Base-by-base conservation (phyloP, 2,888 invertebrate genomes). In the Orthosia gothica region DNA sequence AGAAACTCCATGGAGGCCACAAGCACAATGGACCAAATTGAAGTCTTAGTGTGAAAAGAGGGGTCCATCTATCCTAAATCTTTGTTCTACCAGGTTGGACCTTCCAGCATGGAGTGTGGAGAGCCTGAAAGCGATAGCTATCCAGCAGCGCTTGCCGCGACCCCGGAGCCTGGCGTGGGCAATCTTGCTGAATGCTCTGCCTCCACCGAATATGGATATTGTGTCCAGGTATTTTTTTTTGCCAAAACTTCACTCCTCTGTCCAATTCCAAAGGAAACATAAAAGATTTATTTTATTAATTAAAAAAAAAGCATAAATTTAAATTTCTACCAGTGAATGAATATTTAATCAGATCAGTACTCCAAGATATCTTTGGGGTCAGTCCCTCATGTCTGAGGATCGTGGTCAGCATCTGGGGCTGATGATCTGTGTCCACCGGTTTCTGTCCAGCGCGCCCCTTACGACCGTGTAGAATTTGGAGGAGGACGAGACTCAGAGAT, bases 111-210 rank as follows among this genome's bases (percentile, higher is more conserved):
- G 96, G 96, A 94, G 90, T 74, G 54, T 93, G 63, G 93, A 95
- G 12, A 87, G 87, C 61, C 79, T 96, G 55, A 93, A 89, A 80
- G 84, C 81, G 54, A 92, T 95, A 47, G 96, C 95, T 0, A 84
- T 92, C 9, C 91, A 95, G 70, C 93, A 91, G 63, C 88, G 90
- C 50, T 65, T 96, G 58, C 91, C 89, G 0, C 88, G 95, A 0
- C 96, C 96, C 0, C 89, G 95, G 12, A 95, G 95, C 73, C 85
- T 96, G 2, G 95, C 95, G 0, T 97, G 97, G 97, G 94, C 95
- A 2, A 93, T 96, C 18, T 81, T 97, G 81, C 85, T 97, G 1
- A 91, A 94, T 76, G 93, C 94, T 0, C 74, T 97, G 18, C 97
- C 97, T 2, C 89, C 94, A 13, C 94, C 94, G 1, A 92, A 92